Evolutionary conservation across 2,888 invertebrate genomes (phyloP), one percentile per base, ranked within the genome.

Genomic region (Prosopocoilus inquinatus): DNA sequence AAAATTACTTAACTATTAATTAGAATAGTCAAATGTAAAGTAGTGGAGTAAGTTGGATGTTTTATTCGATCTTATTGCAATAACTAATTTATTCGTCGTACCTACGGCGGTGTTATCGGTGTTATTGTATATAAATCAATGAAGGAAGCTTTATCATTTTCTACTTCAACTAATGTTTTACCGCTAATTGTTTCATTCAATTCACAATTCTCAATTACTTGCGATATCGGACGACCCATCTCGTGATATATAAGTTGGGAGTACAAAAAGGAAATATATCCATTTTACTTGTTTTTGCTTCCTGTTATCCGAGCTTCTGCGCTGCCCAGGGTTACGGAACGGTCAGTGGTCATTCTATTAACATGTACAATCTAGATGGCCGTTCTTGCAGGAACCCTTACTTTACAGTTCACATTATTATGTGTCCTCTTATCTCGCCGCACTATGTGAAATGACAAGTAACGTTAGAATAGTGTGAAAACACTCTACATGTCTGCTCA

Each of bases 301-400:
- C 75, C 75, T 73, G 72, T 64, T 52, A 16, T 39, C 35, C 41
- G 46, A 50, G 47, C 55, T 53, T 53, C 51, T 41, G 39, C 50
- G 34, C 45, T 45, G 55, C 44, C 38, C 38, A 55, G 55, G 55
- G 55, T 55, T 50, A 50, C 59, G 62, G 62, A 64, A 62, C 70
- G 72, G 74, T 70, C 72, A 73, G 70, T 70, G 76, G 76, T 75
- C 76, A 77, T 77, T 77, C 76, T 77, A 77, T 77, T 77, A 77
- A 74, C 76, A 77, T 77, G 76, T 74, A 74, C 72, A 76, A 77
- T 77, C 77, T 76, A 77, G 76, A 77, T 77, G 75, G 69, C 68
- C 72, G 75, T 75, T 75, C 75, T 76, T 75, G 76, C 69, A 66
- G 69, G 65, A 61, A 63, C 72, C 72, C 71, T 71, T 71, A 72